These are phyloP conservation scores for Sturmia bella DNA, from an alignment of 2,888 invertebrate genomes.

Conservation along the genomic window DNA sequence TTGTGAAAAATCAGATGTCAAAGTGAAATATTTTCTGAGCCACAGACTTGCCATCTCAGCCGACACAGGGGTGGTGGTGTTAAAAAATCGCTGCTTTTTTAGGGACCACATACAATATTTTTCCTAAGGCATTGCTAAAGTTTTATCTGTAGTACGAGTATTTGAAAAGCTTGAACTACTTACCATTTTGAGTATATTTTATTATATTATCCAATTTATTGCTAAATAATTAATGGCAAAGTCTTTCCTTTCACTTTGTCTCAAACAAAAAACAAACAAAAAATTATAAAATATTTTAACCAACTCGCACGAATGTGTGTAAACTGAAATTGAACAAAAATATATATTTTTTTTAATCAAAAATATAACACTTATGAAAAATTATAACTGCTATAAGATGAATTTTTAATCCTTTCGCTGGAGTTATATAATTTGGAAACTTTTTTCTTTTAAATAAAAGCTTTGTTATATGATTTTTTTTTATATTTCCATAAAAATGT, in stretches of 20 bases:
- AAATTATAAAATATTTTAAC: conserved; percentile 33
- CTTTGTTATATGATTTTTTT: conserved; percentile 15
- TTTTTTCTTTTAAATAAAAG: conserved; percentile 11
- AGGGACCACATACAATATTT: neutral
- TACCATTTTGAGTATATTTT: conserved; percentile 42
- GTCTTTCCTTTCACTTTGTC: conserved; percentile 48
- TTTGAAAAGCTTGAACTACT: conserved; percentile 12
- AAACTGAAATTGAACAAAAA: conserved; percentile 33
- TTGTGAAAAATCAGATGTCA: conserved; percentile 15
- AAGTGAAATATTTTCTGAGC: neutral
- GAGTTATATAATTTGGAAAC: conserved; percentile 3
- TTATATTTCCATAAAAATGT: conserved; percentile 3
- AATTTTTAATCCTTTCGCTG: conserved; percentile 19
- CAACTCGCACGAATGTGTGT: conserved; percentile 45
- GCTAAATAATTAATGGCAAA: conserved; percentile 21
- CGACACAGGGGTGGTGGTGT: neutral
- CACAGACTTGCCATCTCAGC: neutral
- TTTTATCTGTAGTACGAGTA: neutral
- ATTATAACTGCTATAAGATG: neutral
- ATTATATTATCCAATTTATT: conserved; percentile 47
- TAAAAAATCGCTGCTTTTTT: neutral
- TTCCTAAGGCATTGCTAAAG: neutral
- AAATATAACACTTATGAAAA: neutral
- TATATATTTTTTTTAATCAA: conserved; percentile 10
- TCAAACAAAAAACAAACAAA: conserved; percentile 11